Evolutionary conservation across 2,888 invertebrate species (phyloP), one percentile per base, ranked within the genome.

Genomic region (Phaonia tiefii): DNA sequence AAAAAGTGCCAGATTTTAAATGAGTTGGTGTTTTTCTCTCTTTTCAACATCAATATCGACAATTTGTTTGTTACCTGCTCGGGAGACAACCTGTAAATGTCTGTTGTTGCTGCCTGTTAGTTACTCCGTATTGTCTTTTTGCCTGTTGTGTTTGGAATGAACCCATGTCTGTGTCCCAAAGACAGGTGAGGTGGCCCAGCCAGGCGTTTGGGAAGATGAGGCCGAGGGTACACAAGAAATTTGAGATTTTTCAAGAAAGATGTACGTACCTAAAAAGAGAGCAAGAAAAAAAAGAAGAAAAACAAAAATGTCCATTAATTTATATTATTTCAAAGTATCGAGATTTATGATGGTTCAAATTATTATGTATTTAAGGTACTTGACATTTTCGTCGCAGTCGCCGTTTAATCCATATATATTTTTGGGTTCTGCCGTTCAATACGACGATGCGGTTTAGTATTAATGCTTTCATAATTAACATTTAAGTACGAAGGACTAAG

Each of bases 191-290:
- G 44, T n/a, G n/a, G n/a, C n/a, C n/a, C n/a, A n/a, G n/a, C 60
- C 42, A 54, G 76, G 54, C 70, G 70, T 65, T 26, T 25, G 63
- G 42, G 42, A 22, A 0, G 22, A 2, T 17, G 42, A 3, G 8
- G 31, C 31, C n/a, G 13, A 37, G 42, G 13, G 4, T 39, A 5
- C 39, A 56, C n/a, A 63, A 44, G 81, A 81, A 81, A 81, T 72
- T 75, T 75, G 77, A 81, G 80, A 81, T 80, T 77, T 76, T 80
- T 74, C 49, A 54, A 74, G 65, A 70, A 26, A 76, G 80, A 73
- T 76, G 49, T 42, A 37, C 49, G 69, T 17, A 60, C 20, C 42
- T 58, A 77, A 73, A 74, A n/a, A 31, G 31, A 3, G 31, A 31
- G 31, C 31, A 31, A 8, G n/a, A n/a, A n/a, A n/a, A n/a, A n/a